Evolutionary conservation across 2,888 invertebrate species (phyloP), one percentile per base, ranked within the genome.

Genomic region (Trachelus tabidus): DNA sequence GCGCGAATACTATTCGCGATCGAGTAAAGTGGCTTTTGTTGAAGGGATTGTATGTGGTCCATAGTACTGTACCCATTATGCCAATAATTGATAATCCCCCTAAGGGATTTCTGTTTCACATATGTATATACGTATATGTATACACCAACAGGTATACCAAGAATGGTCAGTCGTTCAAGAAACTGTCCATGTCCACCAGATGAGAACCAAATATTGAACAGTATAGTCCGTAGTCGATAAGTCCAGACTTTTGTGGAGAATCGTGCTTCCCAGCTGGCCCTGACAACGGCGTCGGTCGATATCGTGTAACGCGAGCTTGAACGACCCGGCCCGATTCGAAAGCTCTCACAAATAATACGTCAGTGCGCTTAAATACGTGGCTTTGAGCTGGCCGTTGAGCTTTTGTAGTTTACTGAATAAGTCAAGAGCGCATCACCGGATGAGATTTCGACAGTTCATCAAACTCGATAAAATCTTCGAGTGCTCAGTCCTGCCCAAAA

Each of bases 251-350:
- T n/a, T 35, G 34, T 34, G 35, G 35, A 35, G 74, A 34, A 35
- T 34, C 34, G 12, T 30, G 34, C 74, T 74, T 34, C 4, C 35
- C 35, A 35, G 74, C 33, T 34, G 35, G 34, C 34, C 80, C 71
- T 80, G 81, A 81, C 81, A 78, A 81, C 71, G 75, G 81, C 80
- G 79, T 77, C 81, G 85, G 80, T 86, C 86, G 85, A 85, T 85
- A 87, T 73, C 77, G 74, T 80, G 79, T 78, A 81, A 80, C 79
- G 79, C 80, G 82, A 85, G 83, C 80, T 83, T 81, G 77, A 81
- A 79, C 81, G 83, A 83, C 79, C 81, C 81, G 84, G 79, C 84
- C 83, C 80, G 86, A 87, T 83, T 85, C 73, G 76, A 75, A 56
- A 76, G 77, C 77, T 81, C 78, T 82, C 81, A 76, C 81, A 77